Evolutionary conservation across 1,140 invertebrate genomes (phyloP).

Genomic region (Psix sp.): DNA sequence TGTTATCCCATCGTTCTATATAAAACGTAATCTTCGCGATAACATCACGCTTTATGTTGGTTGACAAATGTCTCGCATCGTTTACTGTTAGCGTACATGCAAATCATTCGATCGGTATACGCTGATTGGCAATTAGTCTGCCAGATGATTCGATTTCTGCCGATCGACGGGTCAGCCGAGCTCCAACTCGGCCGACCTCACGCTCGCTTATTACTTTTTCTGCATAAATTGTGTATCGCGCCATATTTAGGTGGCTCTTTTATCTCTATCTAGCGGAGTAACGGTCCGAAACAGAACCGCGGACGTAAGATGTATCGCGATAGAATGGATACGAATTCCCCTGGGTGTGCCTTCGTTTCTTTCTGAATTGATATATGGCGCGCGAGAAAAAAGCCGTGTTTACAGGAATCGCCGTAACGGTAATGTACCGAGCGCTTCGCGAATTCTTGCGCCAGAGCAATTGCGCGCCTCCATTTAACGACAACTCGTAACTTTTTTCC

Average conservation of each 20-base stretch:
- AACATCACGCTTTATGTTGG: constrained; percentile 13
- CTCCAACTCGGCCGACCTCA: not conserved
- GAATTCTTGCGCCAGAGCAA: constrained; percentile 16
- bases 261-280: constrained; percentile 48
- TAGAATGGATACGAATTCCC: constrained; percentile 50
- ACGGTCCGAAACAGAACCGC: constrained; percentile 32
- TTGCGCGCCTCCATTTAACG: no score
- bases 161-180: no score
- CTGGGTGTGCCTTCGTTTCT: constrained; percentile 48
- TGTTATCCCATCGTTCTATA: constrained; percentile 47
- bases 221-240: constrained; percentile 26
- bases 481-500: no score
- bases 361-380: constrained; percentile 47
- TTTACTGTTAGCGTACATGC: constrained; percentile 23
- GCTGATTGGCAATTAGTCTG: not conserved
- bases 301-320: constrained; percentile 35
- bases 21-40: constrained; percentile 32
- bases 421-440: constrained; percentile 21
- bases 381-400: constrained; percentile 37
- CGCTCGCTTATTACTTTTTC: constrained; percentile 22
- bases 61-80: constrained; percentile 21
- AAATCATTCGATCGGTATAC: no score
- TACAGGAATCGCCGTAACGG: constrained; percentile 49
- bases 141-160: not conserved
- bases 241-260: constrained; percentile 28